phyloP scores from a whole-genome alignment of 2,888 invertebrate species.

The Pachymerium ferrugineum region DNA sequence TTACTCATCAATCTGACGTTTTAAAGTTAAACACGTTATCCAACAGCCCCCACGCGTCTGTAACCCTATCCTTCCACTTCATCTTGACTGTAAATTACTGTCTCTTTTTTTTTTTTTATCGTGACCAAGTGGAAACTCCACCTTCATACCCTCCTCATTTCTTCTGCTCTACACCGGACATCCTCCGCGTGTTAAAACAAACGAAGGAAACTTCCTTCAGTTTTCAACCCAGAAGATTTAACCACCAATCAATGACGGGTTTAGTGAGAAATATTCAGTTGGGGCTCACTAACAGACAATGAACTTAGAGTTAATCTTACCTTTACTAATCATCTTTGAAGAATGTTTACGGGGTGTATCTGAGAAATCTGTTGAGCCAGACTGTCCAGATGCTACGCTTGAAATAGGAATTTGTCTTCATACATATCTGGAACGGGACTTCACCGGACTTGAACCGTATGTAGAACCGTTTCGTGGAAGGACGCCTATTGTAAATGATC shows the following conservation, averaged over 20 bases:
- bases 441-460: conserved; percentile 39
- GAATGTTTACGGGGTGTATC: not conserved
- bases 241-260: too few relatives aligned
- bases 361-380: not conserved
- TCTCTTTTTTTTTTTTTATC: not conserved
- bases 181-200: not conserved
- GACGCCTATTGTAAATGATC: conserved; percentile 35
- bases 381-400: conserved; percentile 21
- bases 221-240: too few relatives aligned
- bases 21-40: not conserved
- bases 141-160: not conserved
- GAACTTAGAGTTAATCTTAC: not conserved
- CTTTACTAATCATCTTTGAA: not conserved
- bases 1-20: not conserved
- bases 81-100: not conserved
- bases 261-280: too few relatives aligned
- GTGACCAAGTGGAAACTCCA: not conserved
- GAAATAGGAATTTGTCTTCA: conserved; percentile 41
- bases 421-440: conserved; percentile 41
- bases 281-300: not conserved
- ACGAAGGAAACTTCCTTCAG: not conserved
- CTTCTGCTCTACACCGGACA: not conserved
- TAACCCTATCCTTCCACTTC: not conserved
- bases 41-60: not conserved
- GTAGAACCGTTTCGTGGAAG: not conserved